Evolutionary conservation across 1,140 invertebrate genomes (phyloP).

Genomic region (Sitophilus oryzae): DNA sequence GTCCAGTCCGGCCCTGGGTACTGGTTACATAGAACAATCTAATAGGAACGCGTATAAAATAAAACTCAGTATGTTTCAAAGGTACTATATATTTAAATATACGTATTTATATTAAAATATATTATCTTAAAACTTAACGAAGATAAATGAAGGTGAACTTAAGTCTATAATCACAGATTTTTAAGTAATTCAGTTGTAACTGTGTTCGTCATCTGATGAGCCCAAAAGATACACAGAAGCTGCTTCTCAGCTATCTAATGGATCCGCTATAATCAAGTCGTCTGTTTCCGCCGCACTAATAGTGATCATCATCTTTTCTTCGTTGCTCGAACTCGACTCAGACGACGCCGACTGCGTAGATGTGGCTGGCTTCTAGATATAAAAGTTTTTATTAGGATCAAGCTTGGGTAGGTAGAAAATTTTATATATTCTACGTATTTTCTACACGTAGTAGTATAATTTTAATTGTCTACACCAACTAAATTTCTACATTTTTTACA

Average conservation of each 20-base stretch:
- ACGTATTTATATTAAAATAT: neutral
- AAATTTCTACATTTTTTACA: too few species aligned
- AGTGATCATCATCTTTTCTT: conserved; percentile 64
- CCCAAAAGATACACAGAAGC: conserved; percentile 15
- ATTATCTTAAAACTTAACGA: neutral
- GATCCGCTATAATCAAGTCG: conserved; percentile 43
- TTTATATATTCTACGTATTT: too few species aligned
- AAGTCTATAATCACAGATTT: neutral
- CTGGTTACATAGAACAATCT: too few species aligned
- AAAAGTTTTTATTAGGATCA: too few species aligned
- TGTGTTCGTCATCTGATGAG: conserved; percentile 3
- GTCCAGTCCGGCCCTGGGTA: too few species aligned
- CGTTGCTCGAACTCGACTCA: conserved; percentile 55
- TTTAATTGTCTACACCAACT: too few species aligned
- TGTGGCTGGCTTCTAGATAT: conserved; percentile 51
- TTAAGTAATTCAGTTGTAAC: neutral
- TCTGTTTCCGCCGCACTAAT: conserved; percentile 45
- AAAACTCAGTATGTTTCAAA: too few species aligned
- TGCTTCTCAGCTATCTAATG: conserved; percentile 36
- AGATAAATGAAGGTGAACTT: neutral
- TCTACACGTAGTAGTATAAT: too few species aligned
- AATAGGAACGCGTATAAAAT: too few species aligned
- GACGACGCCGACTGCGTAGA: conserved; percentile 57
- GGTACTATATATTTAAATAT: too few species aligned
- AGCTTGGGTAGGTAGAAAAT: too few species aligned